Conservation (phyloP, 2,113 vertebrate genomes). For the Diadophis punctatus region DNA sequence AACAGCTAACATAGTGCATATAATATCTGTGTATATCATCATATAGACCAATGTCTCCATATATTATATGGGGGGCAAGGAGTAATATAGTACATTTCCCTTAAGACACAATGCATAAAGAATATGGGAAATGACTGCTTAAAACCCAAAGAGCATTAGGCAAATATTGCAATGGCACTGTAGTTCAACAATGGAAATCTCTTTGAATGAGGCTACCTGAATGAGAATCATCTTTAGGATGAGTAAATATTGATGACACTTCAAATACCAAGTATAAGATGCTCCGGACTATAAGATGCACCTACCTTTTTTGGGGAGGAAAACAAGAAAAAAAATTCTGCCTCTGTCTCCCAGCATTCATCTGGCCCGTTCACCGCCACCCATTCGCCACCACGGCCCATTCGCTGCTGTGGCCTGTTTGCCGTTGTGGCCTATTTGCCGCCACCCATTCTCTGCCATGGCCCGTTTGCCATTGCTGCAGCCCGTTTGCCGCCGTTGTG, state of each 20-base stretch:
- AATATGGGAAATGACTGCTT: neutral
- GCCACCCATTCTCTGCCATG: no score
- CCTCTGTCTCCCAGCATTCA: no score
- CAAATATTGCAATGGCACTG: neutral
- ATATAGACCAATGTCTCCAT: neutral
- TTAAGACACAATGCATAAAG: neutral
- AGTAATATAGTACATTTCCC: neutral
- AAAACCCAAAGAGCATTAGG: neutral
- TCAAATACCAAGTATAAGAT: neutral
- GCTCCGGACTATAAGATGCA: no score
- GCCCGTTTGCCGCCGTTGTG: no score
- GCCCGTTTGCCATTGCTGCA: no score
- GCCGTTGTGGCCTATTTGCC: no score
- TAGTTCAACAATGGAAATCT: neutral
- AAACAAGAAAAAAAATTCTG: no score
- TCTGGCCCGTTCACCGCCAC: no score
- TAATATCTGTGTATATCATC: neutral
- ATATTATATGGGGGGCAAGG: neutral
- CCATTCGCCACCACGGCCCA: no score
- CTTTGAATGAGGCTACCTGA: neutral
- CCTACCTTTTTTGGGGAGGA: no score
- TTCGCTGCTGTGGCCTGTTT: no score
- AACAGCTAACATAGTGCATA: neutral
- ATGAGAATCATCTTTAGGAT: neutral
- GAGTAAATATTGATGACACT: neutral